Percentiles rank a stretch among this genome's conserved stretches.
These are phyloP conservation scores for Idris sp. DNA, from an alignment of 1,140 invertebrate species.

Conservation along the genomic window DNA sequence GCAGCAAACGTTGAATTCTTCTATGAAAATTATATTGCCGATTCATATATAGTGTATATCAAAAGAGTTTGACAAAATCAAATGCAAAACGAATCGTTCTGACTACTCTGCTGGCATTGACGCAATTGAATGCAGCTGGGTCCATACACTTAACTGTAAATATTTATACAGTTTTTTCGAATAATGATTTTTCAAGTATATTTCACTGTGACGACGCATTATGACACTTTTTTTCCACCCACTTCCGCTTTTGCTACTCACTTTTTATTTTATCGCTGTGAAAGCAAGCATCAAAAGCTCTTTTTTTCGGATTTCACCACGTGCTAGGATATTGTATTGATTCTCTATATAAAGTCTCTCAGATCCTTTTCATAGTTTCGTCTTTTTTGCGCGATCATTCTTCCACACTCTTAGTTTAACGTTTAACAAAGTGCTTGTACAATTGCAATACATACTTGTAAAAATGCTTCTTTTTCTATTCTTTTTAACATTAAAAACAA, in stretches of 20 bases:
- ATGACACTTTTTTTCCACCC: conserved; percentile 26
- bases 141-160: conserved; percentile 34
- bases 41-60: no score
- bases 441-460: no score
- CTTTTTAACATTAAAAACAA: no score
- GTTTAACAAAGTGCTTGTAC: no score
- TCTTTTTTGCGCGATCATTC: conserved; percentile 6
- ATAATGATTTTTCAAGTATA: conserved; percentile 24
- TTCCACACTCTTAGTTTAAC: no score
- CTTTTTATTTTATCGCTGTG: conserved; percentile 14
- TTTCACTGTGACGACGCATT: conserved; percentile 12
- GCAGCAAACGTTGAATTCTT: conserved; percentile 14
- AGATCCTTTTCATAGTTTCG: background rate
- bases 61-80: conserved; percentile 47
- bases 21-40: conserved; percentile 35
- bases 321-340: conserved; percentile 59
- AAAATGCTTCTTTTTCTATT: no score
- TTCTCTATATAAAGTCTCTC: conserved; percentile 60
- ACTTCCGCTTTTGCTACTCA: conserved; percentile 17
- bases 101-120: conserved; percentile 28
- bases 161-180: conserved; percentile 34
- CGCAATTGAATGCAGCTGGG: conserved; percentile 17
- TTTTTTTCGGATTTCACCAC: conserved; percentile 35
- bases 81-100: conserved; percentile 34
- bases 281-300: conserved; percentile 48